Evolutionary conservation across 2,888 invertebrate species (phyloP).

Genomic region (Brachypterus glaber): DNA sequence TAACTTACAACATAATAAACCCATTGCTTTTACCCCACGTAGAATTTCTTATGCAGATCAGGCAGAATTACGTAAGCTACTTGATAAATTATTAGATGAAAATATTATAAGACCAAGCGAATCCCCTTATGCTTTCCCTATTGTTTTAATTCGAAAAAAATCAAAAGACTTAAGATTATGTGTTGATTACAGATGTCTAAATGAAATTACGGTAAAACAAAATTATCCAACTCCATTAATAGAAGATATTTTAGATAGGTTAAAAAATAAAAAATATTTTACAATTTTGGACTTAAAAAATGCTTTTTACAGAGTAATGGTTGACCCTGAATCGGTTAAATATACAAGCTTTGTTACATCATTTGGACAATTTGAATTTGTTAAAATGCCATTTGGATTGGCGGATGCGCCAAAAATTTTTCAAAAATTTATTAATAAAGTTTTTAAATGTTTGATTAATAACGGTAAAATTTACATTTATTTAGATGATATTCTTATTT

Average conservation of each 20-base stretch:
- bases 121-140: conserved; percentile 4
- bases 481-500: too few species aligned
- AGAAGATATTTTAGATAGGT: conserved; percentile 16
- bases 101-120: conserved; percentile 4
- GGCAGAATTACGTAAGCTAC: neutral
- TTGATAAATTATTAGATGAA: neutral
- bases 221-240: conserved; percentile 7
- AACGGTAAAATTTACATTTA: too few species aligned
- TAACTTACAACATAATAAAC: neutral
- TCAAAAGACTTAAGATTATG: neutral
- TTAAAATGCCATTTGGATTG: neutral
- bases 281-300: conserved; percentile 23
- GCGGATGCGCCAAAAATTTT: conserved; percentile 5
- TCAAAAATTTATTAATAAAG: conserved; percentile 10
- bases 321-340: neutral
- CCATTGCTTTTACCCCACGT: neutral
- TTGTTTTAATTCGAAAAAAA: conserved; percentile 4
- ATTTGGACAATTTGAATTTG: conserved; percentile 14
- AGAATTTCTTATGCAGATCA: conserved; percentile 5
- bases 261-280: conserved; percentile 21
- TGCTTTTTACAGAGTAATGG: conserved; percentile 6
- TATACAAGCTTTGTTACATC: conserved; percentile 13
- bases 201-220: conserved; percentile 2
- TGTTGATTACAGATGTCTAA: conserved; percentile 2
- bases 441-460: conserved; percentile 9